phyloP scores from a whole-genome alignment of 2,113 vertebrate species.

The Oryzias melastigma region DNA sequence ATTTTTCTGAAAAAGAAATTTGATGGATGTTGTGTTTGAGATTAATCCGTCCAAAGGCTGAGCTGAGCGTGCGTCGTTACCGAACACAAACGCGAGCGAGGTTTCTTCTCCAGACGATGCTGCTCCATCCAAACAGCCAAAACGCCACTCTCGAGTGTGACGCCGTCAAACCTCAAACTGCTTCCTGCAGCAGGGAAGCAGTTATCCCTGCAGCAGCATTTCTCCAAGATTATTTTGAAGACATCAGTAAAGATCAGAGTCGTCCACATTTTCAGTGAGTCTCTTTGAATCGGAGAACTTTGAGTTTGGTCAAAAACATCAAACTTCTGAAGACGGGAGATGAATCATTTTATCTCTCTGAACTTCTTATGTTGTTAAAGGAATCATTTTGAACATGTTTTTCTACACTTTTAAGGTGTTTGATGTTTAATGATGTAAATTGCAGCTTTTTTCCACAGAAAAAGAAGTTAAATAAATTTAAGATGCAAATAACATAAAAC shows the following conservation, averaged over 20 bases:
- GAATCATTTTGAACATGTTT: too few species aligned
- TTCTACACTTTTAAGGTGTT: too few species aligned
- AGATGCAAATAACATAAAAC: too few species aligned
- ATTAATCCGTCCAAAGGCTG: conserved; percentile 49
- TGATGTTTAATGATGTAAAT: too few species aligned
- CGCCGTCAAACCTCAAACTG: conserved; percentile 15
- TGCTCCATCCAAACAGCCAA: conserved; percentile 9
- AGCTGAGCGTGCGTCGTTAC: conserved; percentile 10
- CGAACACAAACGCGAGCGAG: conserved; percentile 3
- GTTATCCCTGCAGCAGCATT: conserved; percentile 36
- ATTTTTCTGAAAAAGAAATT: conserved; percentile 54
- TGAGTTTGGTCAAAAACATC: neutral
- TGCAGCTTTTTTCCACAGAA: too few species aligned
- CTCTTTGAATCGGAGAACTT: conserved; percentile 13
- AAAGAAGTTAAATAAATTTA: too few species aligned
- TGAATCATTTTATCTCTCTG: neutral
- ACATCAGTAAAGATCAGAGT: conserved; percentile 12
- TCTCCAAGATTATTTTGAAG: conserved; percentile 38
- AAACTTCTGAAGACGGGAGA: neutral
- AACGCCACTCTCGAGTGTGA: conserved; percentile 1
- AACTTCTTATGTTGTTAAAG: too few species aligned
- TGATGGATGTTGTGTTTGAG: conserved; percentile 62
- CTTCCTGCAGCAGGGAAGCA: conserved; percentile 12
- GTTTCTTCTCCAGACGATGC: conserved; percentile 6
- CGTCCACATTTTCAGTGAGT: conserved; percentile 1